Evolutionary conservation across 1,140 invertebrate species (phyloP), one percentile per base, ranked within the genome.

Genomic region (Drosophila sucinea): DNA sequence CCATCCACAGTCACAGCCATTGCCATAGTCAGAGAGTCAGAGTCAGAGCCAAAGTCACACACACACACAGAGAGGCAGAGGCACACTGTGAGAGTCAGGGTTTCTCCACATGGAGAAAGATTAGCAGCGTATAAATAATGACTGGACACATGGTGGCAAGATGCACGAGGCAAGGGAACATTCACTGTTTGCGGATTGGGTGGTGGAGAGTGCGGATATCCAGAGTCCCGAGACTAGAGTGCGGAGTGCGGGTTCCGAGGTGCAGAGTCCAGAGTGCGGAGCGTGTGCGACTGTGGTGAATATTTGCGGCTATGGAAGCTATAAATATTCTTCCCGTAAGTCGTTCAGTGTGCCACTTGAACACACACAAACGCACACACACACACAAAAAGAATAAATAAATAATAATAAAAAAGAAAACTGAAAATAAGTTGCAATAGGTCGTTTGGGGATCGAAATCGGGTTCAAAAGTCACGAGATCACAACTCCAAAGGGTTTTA

Each of bases 41-140:
- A 61, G 10, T 23, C 56, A 60, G 57, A 60, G 10, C 32, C 33
- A 60, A 38, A 60, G 10, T 11, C 57, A 60, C 30, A 58, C n/a
- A 35, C 57, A 60, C 38, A 29, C 33, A 17, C 11, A 44, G 40
- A 62, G 11, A 47, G 29, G 5, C 11, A 23, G 57, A 17, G 33
- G 4, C 33, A 38, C 17, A 62, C 17, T 17, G 17, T 17, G 0
- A 41, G 29, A 47, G 60, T 30, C 60, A 47, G 60, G 29, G 11
- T 62, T 69, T 73, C 17, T 17, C 30, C 77, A 73, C 77, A 77
- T 79, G 74, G 70, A 77, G 77, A 74, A 73, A 79, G 77, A 79
- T 79, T 79, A 79, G 77, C 77, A 79, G 77, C 70, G 70, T 77
- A 79, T 79, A 79, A 79, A 77, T 79, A 79, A 79, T 79, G 77